Base-by-base conservation (phyloP, 2,888 invertebrate genomes). In the Hypolimnas misippus region DNA sequence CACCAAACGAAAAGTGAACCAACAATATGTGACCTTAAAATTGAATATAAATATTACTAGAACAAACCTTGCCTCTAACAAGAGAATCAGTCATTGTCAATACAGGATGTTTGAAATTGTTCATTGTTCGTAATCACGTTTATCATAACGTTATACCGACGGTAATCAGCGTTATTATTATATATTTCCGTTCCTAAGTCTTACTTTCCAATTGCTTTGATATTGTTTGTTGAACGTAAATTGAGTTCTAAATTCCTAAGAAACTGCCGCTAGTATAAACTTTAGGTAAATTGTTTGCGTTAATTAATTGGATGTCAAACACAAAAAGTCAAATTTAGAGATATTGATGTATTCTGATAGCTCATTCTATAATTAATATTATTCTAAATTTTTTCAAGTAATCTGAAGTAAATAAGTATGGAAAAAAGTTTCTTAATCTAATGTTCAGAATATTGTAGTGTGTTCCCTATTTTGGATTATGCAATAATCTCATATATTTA, bases 131-230 rank as follows among this genome's bases (percentile, higher is more conserved):
- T 69, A 70, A 71, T 72, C 70, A 70, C 65, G 66, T 70, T 72
- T 69, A 73, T 66, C 68, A 67, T 56, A 55, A 35, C 63, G 56
- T 64, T 60, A n/a, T n/a, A n/a, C 66, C 62, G 10, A 62, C 68
- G 57, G 71, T 72, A 75, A 75, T 75, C 73, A 68, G 69, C n/a
- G n/a, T n/a, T 68, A 69, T 69, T 71, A 73, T 74, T 73, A 68
- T 68, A 55, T 58, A 64, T 70, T 72, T 74, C 75, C 75, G 71
- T 69, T 72, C n/a, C n/a, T n/a, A n/a, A n/a, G 33, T 63, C 65
- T 70, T 60, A 66, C 65, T 70, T 70, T 71, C 65, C 67, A 70
- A 68, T 68, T 68, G 63, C 68, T 63, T 57, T 10, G 38, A 25
- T 51, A 35, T 21, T 44, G 19, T 33, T 31, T 58, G 21, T 14